Conservation (phyloP, 2,113 vertebrate species). For the Shinisaurus crocodilurus region DNA sequence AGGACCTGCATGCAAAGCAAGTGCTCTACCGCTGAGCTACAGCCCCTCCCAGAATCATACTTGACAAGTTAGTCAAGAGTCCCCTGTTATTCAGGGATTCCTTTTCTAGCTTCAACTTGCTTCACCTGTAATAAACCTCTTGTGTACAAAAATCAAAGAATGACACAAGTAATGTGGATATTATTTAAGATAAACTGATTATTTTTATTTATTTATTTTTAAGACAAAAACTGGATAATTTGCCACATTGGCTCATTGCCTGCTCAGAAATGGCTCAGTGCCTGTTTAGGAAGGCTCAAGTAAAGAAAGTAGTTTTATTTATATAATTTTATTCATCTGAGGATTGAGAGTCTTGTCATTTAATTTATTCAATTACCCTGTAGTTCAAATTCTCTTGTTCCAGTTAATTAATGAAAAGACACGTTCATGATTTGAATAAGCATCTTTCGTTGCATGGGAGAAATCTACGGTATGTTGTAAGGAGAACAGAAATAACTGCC, state of each 20-base stretch:
- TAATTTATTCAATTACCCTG: conserved; percentile 44
- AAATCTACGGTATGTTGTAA: not conserved
- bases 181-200: not conserved
- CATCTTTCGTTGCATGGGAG: not conserved
- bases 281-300: not conserved
- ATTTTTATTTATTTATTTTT: not conserved
- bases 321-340: not conserved
- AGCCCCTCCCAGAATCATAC: not conserved
- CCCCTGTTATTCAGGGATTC: not conserved
- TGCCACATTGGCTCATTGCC: not conserved
- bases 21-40: too few species aligned
- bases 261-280: not conserved
- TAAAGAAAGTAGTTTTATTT: conserved; percentile 4
- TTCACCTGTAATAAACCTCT: not conserved
- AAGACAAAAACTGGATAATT: not conserved
- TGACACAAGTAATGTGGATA: not conserved
- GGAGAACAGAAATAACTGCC: not conserved
- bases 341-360: not conserved
- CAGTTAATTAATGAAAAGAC: conserved; percentile 42
- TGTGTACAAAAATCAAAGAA: not conserved
- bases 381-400: conserved; percentile 40
- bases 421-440: conserved; percentile 26
- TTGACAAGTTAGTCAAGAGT: not conserved
- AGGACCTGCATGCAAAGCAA: too few species aligned
- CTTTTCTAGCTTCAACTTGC: not conserved